A percentile compares a stretch with the other conserved stretches of the same genome.
Conservation (phyloP, 2,797 vertebrate genomes). For the Cygnus olor region DNA sequence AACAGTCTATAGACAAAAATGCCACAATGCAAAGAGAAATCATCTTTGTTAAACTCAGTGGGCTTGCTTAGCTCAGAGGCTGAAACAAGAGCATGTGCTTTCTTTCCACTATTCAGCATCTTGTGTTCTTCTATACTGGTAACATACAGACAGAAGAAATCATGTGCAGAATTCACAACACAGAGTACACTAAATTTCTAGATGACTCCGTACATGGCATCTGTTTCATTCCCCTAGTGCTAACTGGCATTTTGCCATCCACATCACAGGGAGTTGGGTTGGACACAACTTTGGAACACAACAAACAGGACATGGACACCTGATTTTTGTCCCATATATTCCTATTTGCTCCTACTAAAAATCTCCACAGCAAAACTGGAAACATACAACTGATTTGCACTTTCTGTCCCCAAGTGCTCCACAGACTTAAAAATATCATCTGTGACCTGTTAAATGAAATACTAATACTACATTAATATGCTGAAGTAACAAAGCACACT, state of each 20-base stretch:
- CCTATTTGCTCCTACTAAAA: not conserved
- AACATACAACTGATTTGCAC: rapidly evolving
- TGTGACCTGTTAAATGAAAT: not conserved
- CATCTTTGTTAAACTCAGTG: rapidly evolving
- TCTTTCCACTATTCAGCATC: too few species aligned
- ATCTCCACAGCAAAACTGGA: not conserved
- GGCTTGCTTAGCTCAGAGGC: not conserved
- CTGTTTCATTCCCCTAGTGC: not conserved
- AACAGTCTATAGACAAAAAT: not conserved
- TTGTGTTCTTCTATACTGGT: not conserved
- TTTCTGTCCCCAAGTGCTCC: not conserved
- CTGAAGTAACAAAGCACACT: not conserved
- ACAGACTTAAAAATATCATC: not conserved
- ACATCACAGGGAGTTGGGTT: not conserved
- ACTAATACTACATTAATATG: not conserved
- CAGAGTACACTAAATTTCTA: not conserved
- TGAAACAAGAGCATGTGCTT: not conserved
- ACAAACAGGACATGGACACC: rapidly evolving
- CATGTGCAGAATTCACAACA: rapidly evolving
- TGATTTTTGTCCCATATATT: rapidly evolving
- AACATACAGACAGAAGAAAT: not conserved
- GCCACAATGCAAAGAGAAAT: not conserved
- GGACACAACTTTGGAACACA: not conserved
- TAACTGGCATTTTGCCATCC: rapidly evolving
- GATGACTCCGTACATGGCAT: rapidly evolving